These are phyloP conservation scores for Drosophila sulfurigaster DNA, from an alignment of 1,140 invertebrate genomes.

Conservation along the genomic window DNA sequence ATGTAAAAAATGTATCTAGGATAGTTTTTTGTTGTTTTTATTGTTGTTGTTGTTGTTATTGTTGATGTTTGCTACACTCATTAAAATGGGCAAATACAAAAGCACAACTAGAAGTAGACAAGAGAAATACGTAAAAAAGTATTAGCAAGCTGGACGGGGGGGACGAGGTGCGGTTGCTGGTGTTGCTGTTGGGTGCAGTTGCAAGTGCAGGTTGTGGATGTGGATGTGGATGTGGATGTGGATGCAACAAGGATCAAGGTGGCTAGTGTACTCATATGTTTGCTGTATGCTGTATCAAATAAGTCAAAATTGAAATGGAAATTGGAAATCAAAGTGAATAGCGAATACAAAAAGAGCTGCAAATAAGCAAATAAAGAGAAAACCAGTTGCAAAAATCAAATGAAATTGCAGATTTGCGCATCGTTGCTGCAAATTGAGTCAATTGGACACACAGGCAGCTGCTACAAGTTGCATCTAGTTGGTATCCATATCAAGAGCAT, in stretches of 20 bases:
- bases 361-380: constrained; percentile 11
- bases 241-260: not conserved
- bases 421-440: constrained; percentile 49
- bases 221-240: not conserved
- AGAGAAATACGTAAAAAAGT: constrained; percentile 80
- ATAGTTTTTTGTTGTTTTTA: constrained; percentile 48
- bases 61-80: constrained; percentile 71
- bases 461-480: not conserved
- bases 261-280: constrained; percentile 15
- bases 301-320: constrained; percentile 14
- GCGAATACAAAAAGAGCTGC: constrained; percentile 10
- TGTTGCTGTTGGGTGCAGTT: constrained; percentile 10
- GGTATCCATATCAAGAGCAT: not conserved
- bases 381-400: constrained; percentile 6
- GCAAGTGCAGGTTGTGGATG: constrained; percentile 11
- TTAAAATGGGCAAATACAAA: constrained; percentile 83
- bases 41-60: constrained; percentile 52
- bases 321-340: constrained; percentile 23
- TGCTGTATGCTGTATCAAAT: not conserved
- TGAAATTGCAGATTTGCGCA: constrained; percentile 2
- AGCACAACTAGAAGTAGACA: constrained; percentile 81
- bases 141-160: constrained; percentile 71
- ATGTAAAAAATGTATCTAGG: constrained; percentile 33
- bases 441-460: not conserved
- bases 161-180: constrained; percentile 6